Evolutionary conservation across 2,797 vertebrate genomes (phyloP).

Genomic region (Benthosema pterotum): DNA sequence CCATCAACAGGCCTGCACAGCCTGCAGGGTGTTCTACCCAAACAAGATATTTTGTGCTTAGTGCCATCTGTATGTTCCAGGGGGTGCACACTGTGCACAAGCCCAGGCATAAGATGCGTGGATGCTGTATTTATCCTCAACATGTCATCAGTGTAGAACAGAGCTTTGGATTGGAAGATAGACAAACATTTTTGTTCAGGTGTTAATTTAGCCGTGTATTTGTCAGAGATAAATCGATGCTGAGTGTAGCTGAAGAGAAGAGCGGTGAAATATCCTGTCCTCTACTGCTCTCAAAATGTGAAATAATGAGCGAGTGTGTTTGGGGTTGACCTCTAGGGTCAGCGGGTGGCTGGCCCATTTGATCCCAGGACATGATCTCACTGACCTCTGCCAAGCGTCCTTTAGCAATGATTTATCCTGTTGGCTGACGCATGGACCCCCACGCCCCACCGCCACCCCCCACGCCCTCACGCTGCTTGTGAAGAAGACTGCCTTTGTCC

Average conservation of each 20-base stretch:
- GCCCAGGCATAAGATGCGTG: slow-evolving; percentile 36
- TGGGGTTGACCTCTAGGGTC: slow-evolving; percentile 52
- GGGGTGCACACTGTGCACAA: slow-evolving; percentile 2
- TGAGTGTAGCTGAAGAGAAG: slow-evolving; percentile 10
- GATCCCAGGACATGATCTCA: slow-evolving; percentile 49
- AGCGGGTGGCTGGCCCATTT: slow-evolving; percentile 29
- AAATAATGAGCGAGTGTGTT: slow-evolving; percentile 29
- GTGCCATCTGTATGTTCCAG: slow-evolving; percentile 12
- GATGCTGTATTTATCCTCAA: slow-evolving; percentile 56
- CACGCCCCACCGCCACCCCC: no score
- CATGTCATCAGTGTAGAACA: slow-evolving; percentile 69
- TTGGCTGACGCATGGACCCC: slow-evolving; percentile 26
- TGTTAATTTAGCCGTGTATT: slow-evolving; percentile 2
- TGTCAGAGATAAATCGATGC: not conserved
- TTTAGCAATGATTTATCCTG: slow-evolving; percentile 50
- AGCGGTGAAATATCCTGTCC: no score
- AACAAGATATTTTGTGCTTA: slow-evolving; percentile 7
- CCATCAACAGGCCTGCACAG: slow-evolving; percentile 9
- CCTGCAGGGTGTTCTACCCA: not conserved
- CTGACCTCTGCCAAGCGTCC: slow-evolving; percentile 26
- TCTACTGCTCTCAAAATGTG: slow-evolving; percentile 27
- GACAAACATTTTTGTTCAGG: slow-evolving; percentile 20
- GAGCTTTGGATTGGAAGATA: slow-evolving; percentile 20
- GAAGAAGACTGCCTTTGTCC: slow-evolving; percentile 8
- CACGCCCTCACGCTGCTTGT: no score